Conservation (phyloP, 2,113 vertebrate genomes). For the Strix aluco region DNA sequence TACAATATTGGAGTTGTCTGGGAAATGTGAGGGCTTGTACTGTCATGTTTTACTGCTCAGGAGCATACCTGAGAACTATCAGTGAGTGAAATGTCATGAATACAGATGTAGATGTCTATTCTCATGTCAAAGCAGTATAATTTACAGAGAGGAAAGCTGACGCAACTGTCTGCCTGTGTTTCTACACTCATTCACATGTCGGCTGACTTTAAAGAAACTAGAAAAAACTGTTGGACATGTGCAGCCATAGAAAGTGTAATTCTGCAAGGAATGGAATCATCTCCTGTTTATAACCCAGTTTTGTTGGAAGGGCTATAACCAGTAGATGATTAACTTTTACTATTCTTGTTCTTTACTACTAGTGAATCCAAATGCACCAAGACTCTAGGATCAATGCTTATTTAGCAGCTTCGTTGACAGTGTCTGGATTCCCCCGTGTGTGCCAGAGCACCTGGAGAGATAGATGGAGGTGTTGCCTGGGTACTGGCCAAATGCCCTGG, state of each 20-base stretch:
- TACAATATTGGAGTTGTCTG: not conserved
- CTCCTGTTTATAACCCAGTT: not conserved
- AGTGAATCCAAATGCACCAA: not conserved
- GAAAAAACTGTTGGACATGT: rapidly evolving
- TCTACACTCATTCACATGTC: not conserved
- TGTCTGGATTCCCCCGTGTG: not conserved
- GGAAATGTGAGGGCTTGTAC: not conserved
- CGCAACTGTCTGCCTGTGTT: not conserved
- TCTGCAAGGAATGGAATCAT: not conserved
- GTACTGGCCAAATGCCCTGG: not conserved
- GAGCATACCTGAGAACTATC: not conserved
- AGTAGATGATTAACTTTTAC: not conserved
- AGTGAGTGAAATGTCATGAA: not conserved
- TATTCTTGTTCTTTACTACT: not conserved
- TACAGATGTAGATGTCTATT: not conserved
- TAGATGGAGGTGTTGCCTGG: not conserved
- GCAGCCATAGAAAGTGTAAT: not conserved
- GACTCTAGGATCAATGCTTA: not conserved
- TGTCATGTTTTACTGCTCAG: not conserved
- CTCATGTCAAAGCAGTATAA: not conserved
- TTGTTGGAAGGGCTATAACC: not conserved
- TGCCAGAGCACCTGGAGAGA: not conserved
- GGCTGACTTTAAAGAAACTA: not conserved
- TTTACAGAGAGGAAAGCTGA: not conserved
- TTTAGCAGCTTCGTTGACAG: not conserved